A percentile compares a stretch with the other conserved stretches of the same genome.
phyloP scores from a whole-genome alignment of 2,797 vertebrate genomes.

The Diceros bicornis region DNA sequence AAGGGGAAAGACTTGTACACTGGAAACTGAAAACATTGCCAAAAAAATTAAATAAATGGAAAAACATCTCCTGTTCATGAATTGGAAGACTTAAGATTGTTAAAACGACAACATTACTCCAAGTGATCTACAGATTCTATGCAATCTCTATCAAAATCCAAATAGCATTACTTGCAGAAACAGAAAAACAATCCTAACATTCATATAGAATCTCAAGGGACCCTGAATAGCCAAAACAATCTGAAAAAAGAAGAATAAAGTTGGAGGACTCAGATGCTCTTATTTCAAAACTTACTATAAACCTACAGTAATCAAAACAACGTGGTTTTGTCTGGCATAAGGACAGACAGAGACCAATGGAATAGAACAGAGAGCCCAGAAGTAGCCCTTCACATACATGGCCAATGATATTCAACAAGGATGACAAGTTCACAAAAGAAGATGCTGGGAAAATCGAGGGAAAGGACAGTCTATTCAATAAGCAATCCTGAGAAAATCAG shows the following conservation, averaged over 20 bases:
- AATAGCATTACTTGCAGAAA: background rate
- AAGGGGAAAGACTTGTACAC: background rate
- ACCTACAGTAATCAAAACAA: background rate
- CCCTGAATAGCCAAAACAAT: background rate
- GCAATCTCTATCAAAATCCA: background rate
- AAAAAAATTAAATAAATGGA: background rate
- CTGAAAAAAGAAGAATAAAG: background rate
- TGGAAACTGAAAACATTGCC: background rate
- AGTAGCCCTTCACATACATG: background rate
- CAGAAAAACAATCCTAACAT: background rate
- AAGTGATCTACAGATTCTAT: background rate
- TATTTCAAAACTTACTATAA: background rate
- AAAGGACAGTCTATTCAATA: background rate
- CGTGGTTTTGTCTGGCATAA: background rate
- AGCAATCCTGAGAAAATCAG: background rate
- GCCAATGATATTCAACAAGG: background rate
- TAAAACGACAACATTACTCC: background rate
- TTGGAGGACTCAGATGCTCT: background rate
- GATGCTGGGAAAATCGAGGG: background rate
- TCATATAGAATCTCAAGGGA: background rate
- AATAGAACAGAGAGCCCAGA: background rate
- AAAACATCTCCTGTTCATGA: background rate
- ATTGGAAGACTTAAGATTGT: background rate
- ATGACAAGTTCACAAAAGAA: background rate
- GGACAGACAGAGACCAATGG: background rate